Evolutionary conservation across 2,113 vertebrate genomes (phyloP).

Genomic region (Scomber scombrus): DNA sequence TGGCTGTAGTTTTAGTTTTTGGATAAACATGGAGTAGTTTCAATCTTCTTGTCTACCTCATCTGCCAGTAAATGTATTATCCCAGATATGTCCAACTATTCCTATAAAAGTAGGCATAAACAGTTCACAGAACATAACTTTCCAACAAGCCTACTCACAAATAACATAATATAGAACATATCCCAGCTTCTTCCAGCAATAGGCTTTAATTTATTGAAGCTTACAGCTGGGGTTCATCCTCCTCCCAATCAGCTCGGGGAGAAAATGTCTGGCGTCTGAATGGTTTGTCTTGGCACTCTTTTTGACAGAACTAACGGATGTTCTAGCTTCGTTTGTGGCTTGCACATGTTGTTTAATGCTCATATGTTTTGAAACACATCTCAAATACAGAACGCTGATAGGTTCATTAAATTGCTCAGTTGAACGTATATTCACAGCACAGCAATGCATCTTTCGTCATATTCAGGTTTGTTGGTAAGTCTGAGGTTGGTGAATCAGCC

Average conservation of each 20-base stretch:
- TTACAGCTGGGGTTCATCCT: slow-evolving; percentile 49
- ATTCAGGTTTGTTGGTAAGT: not conserved
- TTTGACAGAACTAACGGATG: slow-evolving; percentile 62
- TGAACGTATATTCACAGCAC: not conserved
- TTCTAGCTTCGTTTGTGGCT: slow-evolving; percentile 49
- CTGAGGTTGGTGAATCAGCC: slow-evolving; percentile 37
- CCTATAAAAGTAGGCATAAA: not conserved
- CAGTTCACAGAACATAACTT: not conserved
- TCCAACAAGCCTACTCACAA: slow-evolving; percentile 3
- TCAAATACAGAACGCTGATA: slow-evolving; percentile 6
- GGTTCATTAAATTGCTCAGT: slow-evolving; percentile 15
- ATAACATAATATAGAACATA: slow-evolving; percentile 5
- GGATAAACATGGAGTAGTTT: too few relatives aligned
- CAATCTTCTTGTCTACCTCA: too few relatives aligned
- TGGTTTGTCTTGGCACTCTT: slow-evolving; percentile 70
- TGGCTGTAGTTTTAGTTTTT: too few relatives aligned
- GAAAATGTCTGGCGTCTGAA: slow-evolving; percentile 50
- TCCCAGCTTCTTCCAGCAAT: slow-evolving; percentile 12
- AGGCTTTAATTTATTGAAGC: slow-evolving; percentile 41
- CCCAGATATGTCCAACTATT: too few relatives aligned
- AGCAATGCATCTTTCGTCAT: slow-evolving; percentile 22
- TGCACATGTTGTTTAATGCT: slow-evolving; percentile 49
- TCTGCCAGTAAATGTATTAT: too few relatives aligned
- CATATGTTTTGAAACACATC: slow-evolving; percentile 42
- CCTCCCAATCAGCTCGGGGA: slow-evolving; percentile 35